phyloP scores from a whole-genome alignment of 1,140 invertebrate species.

The Goniozus legneri region DNA sequence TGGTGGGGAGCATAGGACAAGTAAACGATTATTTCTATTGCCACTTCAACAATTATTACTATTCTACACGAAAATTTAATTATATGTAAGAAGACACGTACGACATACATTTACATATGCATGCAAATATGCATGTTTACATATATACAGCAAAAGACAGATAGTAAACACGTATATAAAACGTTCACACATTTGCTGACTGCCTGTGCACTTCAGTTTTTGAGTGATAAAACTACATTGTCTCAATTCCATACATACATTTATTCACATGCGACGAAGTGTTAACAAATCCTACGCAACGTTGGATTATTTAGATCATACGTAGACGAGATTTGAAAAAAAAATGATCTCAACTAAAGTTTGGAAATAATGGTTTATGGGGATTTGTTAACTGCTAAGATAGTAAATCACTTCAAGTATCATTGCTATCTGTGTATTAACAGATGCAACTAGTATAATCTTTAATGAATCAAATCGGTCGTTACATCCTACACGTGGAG shows the following conservation, averaged over 20 bases:
- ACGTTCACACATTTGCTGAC: conserved; percentile 21
- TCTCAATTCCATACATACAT: conserved; percentile 25
- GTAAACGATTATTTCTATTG: conserved; percentile 36
- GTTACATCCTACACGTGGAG: conserved; percentile 30
- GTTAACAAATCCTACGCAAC: conserved; percentile 28
- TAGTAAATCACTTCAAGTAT: conserved; percentile 27
- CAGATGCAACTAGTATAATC: conserved; percentile 28
- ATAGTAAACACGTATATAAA: neutral
- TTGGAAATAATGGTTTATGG: conserved; percentile 7
- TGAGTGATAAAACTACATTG: conserved; percentile 18
- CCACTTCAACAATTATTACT: conserved; percentile 47
- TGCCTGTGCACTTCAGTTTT: conserved; percentile 27
- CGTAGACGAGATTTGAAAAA: conserved; percentile 1
- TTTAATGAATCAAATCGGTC: conserved; percentile 36
- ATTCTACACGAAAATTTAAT: conserved; percentile 51
- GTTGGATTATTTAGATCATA: conserved; percentile 13
- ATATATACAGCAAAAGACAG: neutral
- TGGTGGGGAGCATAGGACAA: conserved; percentile 44
- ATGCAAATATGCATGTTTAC: conserved; percentile 19
- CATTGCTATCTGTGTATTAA: conserved; percentile 27
- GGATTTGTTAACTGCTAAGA: conserved; percentile 25
- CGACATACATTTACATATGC: conserved; percentile 28
- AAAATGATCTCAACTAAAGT: conserved; percentile 19
- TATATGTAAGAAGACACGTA: conserved; percentile 48
- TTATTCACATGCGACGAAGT: conserved; percentile 26